Evolutionary conservation across 2,888 invertebrate genomes (phyloP).

Genomic region (Keiferia lycopersicella): DNA sequence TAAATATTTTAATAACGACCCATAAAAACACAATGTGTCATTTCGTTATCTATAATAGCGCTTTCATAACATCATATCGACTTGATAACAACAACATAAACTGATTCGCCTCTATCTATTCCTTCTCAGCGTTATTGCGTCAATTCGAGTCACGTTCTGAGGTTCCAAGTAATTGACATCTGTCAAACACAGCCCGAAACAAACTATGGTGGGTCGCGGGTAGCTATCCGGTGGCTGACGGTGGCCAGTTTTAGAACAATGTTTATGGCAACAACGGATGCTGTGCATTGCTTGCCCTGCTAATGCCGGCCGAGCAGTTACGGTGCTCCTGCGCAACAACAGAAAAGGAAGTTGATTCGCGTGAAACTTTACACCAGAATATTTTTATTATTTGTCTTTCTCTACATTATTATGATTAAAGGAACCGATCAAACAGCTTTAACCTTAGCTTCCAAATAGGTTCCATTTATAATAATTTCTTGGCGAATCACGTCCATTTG

Average conservation of each 20-base stretch:
- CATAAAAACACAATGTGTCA: not conserved
- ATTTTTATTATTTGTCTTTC: not conserved
- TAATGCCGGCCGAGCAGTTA: conserved; percentile 26
- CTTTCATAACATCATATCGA: not conserved
- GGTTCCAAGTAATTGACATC: conserved; percentile 57
- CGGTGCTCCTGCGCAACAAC: conserved; percentile 36
- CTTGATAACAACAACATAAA: conserved; percentile 2
- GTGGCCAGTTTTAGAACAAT: conserved; percentile 62
- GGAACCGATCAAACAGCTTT: not conserved
- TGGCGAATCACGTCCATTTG: conserved; percentile 19
- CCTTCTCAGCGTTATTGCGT: not conserved
- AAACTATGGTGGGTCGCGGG: conserved; percentile 37
- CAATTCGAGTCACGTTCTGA: conserved; percentile 36
- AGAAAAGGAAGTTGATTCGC: conserved; percentile 26
- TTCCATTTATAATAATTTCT: conserved; percentile 18
- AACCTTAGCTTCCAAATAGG: conserved; percentile 1
- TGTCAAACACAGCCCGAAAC: conserved; percentile 58
- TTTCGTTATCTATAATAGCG: not conserved
- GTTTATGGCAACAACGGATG: conserved; percentile 74
- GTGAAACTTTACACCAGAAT: conserved; percentile 9
- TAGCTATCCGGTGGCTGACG: conserved; percentile 34
- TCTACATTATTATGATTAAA: conserved; percentile 8
- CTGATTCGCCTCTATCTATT: not conserved
- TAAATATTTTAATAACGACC: conserved; percentile 3
- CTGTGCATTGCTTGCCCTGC: conserved; percentile 49